Evolutionary conservation across 1,140 invertebrate species (phyloP).

Genomic region (Calliopsis andreniformis): DNA sequence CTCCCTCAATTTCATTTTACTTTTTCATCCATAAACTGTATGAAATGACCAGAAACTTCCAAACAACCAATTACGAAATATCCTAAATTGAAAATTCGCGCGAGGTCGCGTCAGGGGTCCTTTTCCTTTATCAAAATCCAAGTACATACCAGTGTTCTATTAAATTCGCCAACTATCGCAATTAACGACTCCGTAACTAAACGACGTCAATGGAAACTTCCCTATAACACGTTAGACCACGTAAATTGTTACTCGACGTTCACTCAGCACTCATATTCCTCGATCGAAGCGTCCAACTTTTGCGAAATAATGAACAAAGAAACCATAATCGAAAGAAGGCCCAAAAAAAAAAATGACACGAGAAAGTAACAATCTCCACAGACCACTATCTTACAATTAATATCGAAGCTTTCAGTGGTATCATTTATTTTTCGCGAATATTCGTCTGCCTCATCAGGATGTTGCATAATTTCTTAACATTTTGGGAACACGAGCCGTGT

Average conservation of each 20-base stretch:
- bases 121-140: not conserved
- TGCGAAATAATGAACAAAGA: too few relatives aligned
- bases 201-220: slow-evolving; percentile 17
- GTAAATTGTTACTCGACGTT: slow-evolving; percentile 5
- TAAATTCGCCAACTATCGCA: slow-evolving; percentile 29
- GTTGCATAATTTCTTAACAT: slow-evolving; percentile 54
- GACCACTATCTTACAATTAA: too few relatives aligned
- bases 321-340: too few relatives aligned
- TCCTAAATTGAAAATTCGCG: not conserved
- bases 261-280: not conserved
- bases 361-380: too few relatives aligned
- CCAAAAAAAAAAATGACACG: too few relatives aligned
- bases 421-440: not conserved
- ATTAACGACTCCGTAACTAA: slow-evolving; percentile 33
- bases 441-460: not conserved
- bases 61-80: slow-evolving; percentile 3
- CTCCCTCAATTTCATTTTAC: too few relatives aligned
- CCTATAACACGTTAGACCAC: not conserved
- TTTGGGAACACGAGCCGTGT: slow-evolving; percentile 21
- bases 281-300: not conserved
- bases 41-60: not conserved
- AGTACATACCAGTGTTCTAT: slow-evolving; percentile 26
- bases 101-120: not conserved
- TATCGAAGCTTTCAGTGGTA: too few relatives aligned
- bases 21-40: not conserved